A percentile compares a stretch with the other conserved stretches of the same genome.
These are phyloP conservation scores for Caiman crocodilus DNA, from an alignment of 2,797 vertebrate genomes.

Conservation along the genomic window DNA sequence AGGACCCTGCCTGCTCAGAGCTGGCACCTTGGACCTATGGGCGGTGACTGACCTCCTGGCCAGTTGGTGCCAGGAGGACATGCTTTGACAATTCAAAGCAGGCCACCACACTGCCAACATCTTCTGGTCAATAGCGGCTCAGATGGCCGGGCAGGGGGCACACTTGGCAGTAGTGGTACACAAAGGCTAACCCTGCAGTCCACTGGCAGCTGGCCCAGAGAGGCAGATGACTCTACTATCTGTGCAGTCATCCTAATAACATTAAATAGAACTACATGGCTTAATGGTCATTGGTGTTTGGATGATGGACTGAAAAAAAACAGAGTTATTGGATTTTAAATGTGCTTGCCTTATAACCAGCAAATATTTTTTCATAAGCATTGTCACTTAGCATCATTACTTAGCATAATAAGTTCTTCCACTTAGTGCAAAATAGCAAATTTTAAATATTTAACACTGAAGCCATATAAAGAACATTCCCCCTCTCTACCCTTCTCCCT, in stretches of 20 bases:
- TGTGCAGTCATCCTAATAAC: neutral
- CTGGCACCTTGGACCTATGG: too few relatives aligned
- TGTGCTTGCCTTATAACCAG: neutral
- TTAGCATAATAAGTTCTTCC: neutral
- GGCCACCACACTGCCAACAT: too few relatives aligned
- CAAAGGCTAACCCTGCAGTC: too few relatives aligned
- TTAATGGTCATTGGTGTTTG: neutral
- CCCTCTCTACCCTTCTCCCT: accelerated
- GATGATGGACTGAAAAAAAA: slow-evolving; percentile 9
- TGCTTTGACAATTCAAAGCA: too few relatives aligned
- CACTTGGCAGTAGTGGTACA: too few relatives aligned
- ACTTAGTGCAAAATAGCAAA: neutral
- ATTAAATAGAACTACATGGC: neutral
- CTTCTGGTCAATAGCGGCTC: too few relatives aligned
- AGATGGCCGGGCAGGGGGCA: too few relatives aligned
- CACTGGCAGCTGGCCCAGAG: too few relatives aligned
- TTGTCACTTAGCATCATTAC: neutral
- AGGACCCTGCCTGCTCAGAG: too few relatives aligned
- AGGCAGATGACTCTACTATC: too few relatives aligned
- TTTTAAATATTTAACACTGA: neutral
- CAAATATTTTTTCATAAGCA: neutral
- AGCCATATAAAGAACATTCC: neutral
- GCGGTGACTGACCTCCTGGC: too few relatives aligned
- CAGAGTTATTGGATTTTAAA: slow-evolving; percentile 11
- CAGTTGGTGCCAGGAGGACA: too few relatives aligned